Evolutionary conservation across 2,113 vertebrate genomes (phyloP), one percentile per base, ranked within the genome.

Genomic region (Sturnira hondurensis): DNA sequence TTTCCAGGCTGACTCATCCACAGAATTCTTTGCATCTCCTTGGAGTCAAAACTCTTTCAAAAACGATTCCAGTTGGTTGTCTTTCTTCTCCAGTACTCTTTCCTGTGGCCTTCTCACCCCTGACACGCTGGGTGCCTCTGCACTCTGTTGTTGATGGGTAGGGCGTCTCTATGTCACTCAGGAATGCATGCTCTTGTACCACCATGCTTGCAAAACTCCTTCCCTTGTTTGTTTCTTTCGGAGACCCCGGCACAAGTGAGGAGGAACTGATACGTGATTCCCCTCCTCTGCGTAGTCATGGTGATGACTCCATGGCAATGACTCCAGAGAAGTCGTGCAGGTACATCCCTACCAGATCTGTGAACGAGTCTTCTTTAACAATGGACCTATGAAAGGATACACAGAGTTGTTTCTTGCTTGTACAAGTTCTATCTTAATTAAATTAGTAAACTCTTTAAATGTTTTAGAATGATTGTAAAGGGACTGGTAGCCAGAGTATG

Each of bases 1-100:
- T 95, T 77, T 95, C n/a, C 82, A 78, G 43, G 61, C 65, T 94
- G 91, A 91, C 63, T 97, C 91, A 89, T 71, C 81, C 80, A 22
- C 81, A 76, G 71, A 88, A 86, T 89, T 88, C 61, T 96, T 96
- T 93, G 52, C 77, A 61, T 96, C 81, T 92, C 45, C 63, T 95
- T 81, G 45, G 76, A 84, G 52, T 73, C 84, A 90, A 91, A 81
- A 14, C 22, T 52, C 13, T 80, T 90, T 77, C 47, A 82, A 61
- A 94, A 93, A 91, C 41, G 65, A 22, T 52, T 73, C 45, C 41
- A 73, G 16, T 38, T 50, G 19, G 15, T 45, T 47, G 4, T 50
- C 47, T 91, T 36, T 43, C 45, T 86, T 82, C 85, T 93, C 28
- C 76, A 47, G 38, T 31, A 19, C 3, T 86, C n/a, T 77, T 63